Evolutionary conservation across 35 echinoderm and acorn worm genomes (phyloP).

Genomic region (Apostichopus parvimensis): DNA sequence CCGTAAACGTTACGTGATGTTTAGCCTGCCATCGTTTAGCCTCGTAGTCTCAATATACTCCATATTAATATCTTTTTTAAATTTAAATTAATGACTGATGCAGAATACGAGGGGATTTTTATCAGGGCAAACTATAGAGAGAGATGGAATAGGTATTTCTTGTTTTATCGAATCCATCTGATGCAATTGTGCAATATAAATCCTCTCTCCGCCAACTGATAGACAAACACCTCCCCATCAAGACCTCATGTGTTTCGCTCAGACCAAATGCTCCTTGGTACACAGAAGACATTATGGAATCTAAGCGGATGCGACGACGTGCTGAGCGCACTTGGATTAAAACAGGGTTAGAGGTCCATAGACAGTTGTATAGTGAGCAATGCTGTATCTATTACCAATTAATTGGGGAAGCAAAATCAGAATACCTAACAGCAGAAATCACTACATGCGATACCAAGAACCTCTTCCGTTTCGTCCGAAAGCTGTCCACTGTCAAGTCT

Average conservation of each 20-base stretch:
- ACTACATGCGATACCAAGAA: constrained; percentile 5
- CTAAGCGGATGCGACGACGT: constrained; percentile 18
- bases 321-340: constrained; percentile 28
- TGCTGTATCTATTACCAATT: neutral
- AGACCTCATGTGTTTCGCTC: constrained; percentile 19
- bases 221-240: constrained; percentile 24
- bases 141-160: no score
- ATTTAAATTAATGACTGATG: no score
- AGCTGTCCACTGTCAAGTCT: no score
- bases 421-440: constrained; percentile 10
- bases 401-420: constrained; percentile 3
- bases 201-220: neutral
- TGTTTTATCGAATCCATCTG: neutral
- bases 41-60: no score
- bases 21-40: no score
- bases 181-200: neutral
- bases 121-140: no score
- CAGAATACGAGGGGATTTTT: no score
- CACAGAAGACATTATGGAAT: constrained; percentile 15
- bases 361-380: neutral
- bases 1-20: no score
- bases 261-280: constrained; percentile 49
- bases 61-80: no score
- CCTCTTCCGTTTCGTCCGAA: neutral
- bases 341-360: constrained; percentile 31